Conservation (phyloP, 2,888 invertebrate genomes). For the Brenthis hecate region DNA sequence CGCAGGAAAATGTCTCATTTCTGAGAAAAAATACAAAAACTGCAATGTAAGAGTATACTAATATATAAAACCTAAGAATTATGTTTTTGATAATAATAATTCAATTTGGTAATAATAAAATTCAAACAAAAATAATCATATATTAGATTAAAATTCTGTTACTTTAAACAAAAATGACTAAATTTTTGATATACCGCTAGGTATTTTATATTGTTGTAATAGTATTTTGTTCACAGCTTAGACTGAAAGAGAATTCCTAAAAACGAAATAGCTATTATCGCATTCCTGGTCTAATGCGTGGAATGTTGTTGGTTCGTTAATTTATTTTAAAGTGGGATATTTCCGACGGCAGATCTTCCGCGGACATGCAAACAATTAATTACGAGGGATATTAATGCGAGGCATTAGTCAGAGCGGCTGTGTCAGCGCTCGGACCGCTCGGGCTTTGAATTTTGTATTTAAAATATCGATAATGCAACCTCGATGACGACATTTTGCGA, state of each 20-base stretch:
- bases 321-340: slow-evolving; percentile 69
- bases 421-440: slow-evolving; percentile 58
- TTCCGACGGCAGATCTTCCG: slow-evolving; percentile 70
- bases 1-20: too few species aligned
- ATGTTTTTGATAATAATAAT: too few species aligned
- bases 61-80: too few species aligned
- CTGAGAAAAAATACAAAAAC: too few species aligned
- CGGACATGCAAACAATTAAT: slow-evolving; percentile 82
- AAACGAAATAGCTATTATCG: slow-evolving; percentile 31
- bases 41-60: too few species aligned
- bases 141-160: too few species aligned
- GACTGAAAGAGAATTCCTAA: slow-evolving; percentile 28
- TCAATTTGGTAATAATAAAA: too few species aligned
- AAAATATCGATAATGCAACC: slow-evolving; percentile 37
- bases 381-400: slow-evolving; percentile 79
- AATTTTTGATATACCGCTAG: too few species aligned
- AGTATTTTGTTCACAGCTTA: not conserved
- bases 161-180: too few species aligned
- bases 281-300: slow-evolving; percentile 36
- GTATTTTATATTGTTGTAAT: too few species aligned
- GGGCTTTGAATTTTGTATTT: slow-evolving; percentile 37
- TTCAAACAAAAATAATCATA: too few species aligned
- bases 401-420: slow-evolving; percentile 76
- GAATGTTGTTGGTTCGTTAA: slow-evolving; percentile 52
- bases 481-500: slow-evolving; percentile 26